Percentiles rank a stretch among this genome's conserved stretches.
Conservation (phyloP, 2,113 vertebrate genomes). For the Cercopithecus mona region DNA sequence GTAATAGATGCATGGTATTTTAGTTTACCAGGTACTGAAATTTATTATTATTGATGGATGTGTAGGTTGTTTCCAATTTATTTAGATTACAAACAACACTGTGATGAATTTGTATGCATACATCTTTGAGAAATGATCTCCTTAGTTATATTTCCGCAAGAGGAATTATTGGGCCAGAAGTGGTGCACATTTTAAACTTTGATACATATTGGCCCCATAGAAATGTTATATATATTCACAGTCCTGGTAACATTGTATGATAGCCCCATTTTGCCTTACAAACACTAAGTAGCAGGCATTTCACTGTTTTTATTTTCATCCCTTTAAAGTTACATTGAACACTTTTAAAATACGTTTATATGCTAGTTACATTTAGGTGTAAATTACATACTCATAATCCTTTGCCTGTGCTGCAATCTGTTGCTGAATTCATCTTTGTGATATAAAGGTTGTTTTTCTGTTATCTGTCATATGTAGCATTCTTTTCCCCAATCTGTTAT, state of each 20-base stretch:
- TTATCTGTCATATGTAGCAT: background rate
- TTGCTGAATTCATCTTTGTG: background rate
- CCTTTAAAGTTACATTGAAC: background rate
- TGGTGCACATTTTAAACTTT: background rate
- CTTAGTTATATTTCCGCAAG: constrained; percentile 7
- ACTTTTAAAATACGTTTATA: background rate
- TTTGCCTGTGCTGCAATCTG: background rate
- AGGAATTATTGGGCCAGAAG: background rate
- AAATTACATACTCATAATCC: background rate
- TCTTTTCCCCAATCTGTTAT: background rate
- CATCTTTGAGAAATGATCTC: background rate
- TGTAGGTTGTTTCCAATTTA: background rate
- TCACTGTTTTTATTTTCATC: background rate
- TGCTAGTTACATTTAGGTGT: background rate
- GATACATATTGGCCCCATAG: background rate
- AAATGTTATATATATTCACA: background rate
- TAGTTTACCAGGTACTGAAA: background rate
- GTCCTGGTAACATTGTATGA: background rate
- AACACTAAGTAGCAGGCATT: background rate
- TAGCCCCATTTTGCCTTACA: background rate
- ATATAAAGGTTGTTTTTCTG: background rate
- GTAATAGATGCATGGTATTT: background rate
- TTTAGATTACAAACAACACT: background rate
- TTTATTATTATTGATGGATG: background rate
- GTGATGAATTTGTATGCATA: background rate